Conservation (phyloP, 2,797 vertebrate genomes). For the Vireo griseus region DNA sequence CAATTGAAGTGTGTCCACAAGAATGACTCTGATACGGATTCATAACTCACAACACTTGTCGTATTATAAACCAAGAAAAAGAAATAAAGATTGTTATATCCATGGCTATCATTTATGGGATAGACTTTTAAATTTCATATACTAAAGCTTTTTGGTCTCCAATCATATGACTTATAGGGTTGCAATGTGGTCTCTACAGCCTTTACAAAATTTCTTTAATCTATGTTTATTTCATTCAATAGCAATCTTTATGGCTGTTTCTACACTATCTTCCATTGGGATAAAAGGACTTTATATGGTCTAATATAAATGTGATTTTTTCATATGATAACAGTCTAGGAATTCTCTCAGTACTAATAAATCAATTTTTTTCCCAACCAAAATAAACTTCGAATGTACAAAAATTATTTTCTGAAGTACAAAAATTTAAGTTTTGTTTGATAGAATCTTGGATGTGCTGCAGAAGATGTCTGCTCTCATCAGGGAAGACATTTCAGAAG, state of each 20-base stretch:
- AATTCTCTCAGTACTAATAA: background rate
- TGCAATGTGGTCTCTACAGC: background rate
- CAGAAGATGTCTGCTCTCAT: background rate
- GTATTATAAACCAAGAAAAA: background rate
- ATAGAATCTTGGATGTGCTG: background rate
- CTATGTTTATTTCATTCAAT: background rate
- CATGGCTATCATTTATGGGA: background rate
- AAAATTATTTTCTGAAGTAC: background rate
- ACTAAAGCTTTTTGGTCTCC: background rate
- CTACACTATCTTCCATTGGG: background rate
- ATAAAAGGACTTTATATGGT: background rate
- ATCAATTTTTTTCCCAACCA: background rate
- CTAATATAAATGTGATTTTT: background rate
- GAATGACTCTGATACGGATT: background rate
- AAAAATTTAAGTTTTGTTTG: background rate
- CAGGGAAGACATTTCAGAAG: background rate
- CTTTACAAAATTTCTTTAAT: background rate
- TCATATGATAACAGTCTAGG: background rate
- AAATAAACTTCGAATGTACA: background rate
- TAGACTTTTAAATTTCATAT: background rate
- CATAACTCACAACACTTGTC: background rate
- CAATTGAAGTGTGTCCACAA: background rate
- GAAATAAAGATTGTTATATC: background rate
- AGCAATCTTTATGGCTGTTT: background rate
- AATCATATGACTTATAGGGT: background rate